Percentiles rank a stretch among this genome's conserved stretches.
Conservation (phyloP, 2,113 vertebrate species). For the Buteo buteo region DNA sequence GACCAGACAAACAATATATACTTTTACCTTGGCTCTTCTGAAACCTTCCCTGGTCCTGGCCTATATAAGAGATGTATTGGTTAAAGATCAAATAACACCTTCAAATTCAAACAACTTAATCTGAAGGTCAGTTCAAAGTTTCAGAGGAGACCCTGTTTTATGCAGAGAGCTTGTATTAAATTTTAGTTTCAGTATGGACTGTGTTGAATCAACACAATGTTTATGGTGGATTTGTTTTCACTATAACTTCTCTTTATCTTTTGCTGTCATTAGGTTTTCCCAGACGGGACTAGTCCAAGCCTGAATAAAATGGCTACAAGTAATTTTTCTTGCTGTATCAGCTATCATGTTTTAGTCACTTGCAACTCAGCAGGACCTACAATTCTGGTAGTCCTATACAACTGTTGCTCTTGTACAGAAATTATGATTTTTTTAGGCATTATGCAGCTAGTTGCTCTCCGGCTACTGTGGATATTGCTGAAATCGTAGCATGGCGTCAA, state of each 20-base stretch:
- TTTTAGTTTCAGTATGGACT: not conserved
- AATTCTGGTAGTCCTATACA: not conserved
- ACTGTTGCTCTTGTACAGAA: not conserved
- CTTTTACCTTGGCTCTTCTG: not conserved
- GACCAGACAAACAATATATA: not conserved
- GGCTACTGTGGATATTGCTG: not conserved
- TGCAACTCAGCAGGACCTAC: not conserved
- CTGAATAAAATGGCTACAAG: not conserved
- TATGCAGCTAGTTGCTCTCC: not conserved
- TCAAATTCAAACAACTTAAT: not conserved
- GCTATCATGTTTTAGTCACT: not conserved
- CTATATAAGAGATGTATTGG: not conserved
- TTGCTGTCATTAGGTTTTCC: not conserved
- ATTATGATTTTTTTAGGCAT: not conserved
- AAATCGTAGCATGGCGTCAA: not conserved
- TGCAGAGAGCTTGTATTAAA: not conserved
- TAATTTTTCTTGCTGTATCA: not conserved
- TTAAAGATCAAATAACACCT: not conserved
- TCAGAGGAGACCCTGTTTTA: not conserved
- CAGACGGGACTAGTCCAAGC: not conserved
- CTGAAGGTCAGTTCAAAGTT: not conserved
- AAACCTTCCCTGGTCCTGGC: not conserved
- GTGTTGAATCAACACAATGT: not conserved
- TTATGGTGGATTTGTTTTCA: not conserved
- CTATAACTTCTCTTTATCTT: not conserved